phyloP scores from a whole-genome alignment of 2,888 invertebrate species.

The Drosophila atripex region DNA sequence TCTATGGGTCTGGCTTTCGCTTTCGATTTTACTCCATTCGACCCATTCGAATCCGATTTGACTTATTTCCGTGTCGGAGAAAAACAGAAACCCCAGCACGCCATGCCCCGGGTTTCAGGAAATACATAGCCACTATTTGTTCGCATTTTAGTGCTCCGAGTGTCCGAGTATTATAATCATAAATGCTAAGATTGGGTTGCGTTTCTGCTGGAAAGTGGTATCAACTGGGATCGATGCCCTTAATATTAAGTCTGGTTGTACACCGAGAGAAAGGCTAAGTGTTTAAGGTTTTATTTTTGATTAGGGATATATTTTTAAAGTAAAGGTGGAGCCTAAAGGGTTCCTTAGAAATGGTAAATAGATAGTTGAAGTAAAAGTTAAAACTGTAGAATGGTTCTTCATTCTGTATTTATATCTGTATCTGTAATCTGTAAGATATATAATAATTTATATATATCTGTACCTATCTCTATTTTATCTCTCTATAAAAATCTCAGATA shows the following conservation, averaged over 20 bases:
- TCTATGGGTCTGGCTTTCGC: conserved; percentile 24
- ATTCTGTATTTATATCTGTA: no score
- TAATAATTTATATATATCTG: no score
- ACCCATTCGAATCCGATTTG: conserved; percentile 18
- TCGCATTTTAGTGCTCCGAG: conserved; percentile 1
- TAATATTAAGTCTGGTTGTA: neutral
- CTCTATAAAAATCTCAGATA: no score
- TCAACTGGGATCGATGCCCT: conserved; percentile 11
- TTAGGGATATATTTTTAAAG: no score
- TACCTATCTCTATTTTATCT: no score
- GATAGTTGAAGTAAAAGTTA: no score
- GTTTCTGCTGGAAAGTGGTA: neutral
- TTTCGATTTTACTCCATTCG: conserved; percentile 42
- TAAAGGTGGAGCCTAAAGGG: no score
- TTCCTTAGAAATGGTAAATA: no score
- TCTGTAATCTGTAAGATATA: no score
- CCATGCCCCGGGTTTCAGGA: conserved; percentile 8
- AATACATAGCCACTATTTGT: conserved; percentile 22
- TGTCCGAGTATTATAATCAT: neutral
- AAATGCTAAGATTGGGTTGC: neutral
- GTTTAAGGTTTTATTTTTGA: no score
- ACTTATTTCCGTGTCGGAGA: conserved; percentile 36
- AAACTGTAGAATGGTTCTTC: no score
- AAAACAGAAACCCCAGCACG: conserved; percentile 2
- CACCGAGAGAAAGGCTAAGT: neutral